Base-by-base conservation (phyloP, 2,888 invertebrate genomes). In the Drosophila barbarae region DNA sequence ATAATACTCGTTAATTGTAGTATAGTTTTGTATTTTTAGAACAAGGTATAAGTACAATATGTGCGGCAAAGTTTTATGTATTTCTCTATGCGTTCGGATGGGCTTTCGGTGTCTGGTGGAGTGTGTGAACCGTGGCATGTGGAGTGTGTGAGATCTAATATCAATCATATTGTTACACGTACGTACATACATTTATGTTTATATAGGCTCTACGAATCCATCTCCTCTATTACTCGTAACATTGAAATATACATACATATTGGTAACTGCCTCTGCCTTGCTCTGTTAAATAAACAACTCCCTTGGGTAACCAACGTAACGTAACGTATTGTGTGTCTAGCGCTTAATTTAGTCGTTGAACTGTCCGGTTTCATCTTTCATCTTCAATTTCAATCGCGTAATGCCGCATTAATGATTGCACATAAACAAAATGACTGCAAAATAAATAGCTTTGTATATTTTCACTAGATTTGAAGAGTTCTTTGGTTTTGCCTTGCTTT, bases 301-400 rank as follows among this genome's bases (percentile, higher is more conserved):
- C 55, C 55, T 60, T 26, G 54, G 54, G 71, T 82, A 73, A 71
- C 59, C 68, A 77, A 75, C 66, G 26, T 28, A 47, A 47, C 32
- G 44, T 44, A 44, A 46, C 46, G 72, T 74, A 71, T 77, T 67
- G 58, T 68, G 72, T 73, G 67, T 68, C 59, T 81, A 78, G 82
- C 82, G 73, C 84, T 82, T 81, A 81, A 79, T 77, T 74, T 77
- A 83, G 71, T 79, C 83, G 85, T 84, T 82, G 83, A 82, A 84
- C 76, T 81, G 72, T 71, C 74, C 72, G 60, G 61, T 54, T 71
- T 72, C 61, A 28, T 38, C 58, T 12, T 28, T 7, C 44, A 44
- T 44, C 44, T 44, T 30, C 44, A 30, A 44, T 58, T 61, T 55
- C 47, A 49, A 34, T 56, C 34, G 55, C 44, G 35, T 35, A 32